phyloP scores from a whole-genome alignment of 2,888 invertebrate species.

The Frankliniella fusca region DNA sequence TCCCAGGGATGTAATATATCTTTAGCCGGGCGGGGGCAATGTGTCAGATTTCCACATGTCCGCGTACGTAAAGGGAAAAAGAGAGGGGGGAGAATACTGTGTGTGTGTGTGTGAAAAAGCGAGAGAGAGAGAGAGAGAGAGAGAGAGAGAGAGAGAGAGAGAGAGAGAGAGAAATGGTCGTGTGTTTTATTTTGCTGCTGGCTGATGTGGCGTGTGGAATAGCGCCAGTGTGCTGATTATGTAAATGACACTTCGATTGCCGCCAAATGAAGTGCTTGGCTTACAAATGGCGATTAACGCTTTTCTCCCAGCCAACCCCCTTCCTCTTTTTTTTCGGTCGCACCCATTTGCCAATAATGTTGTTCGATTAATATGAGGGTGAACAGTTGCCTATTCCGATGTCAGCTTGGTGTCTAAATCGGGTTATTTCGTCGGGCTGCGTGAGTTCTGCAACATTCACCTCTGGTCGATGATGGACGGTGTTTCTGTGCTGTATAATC shows the following conservation, averaged over 20 bases:
- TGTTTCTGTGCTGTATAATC: no score
- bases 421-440: no score
- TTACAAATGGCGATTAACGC: not conserved
- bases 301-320: no score
- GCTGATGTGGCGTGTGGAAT: not conserved
- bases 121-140: not conserved
- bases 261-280: constrained; percentile 12
- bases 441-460: no score
- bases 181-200: constrained; percentile 5
- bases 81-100: not conserved
- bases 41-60: not conserved
- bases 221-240: constrained; percentile 22
- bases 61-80: not conserved
- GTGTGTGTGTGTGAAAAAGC: not conserved
- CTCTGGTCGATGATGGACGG: no score
- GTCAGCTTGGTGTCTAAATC: no score
- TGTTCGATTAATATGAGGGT: no score
- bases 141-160: not conserved
- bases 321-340: no score
- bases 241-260: constrained; percentile 20
- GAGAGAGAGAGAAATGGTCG: not conserved
- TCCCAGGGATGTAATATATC: constrained; percentile 22
- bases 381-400: no score
- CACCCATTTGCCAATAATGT: no score
- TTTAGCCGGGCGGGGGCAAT: not conserved